Evolutionary conservation across 2,888 invertebrate genomes (phyloP), one percentile per base, ranked within the genome.

Genomic region (Scelioninae gen. 1): DNA sequence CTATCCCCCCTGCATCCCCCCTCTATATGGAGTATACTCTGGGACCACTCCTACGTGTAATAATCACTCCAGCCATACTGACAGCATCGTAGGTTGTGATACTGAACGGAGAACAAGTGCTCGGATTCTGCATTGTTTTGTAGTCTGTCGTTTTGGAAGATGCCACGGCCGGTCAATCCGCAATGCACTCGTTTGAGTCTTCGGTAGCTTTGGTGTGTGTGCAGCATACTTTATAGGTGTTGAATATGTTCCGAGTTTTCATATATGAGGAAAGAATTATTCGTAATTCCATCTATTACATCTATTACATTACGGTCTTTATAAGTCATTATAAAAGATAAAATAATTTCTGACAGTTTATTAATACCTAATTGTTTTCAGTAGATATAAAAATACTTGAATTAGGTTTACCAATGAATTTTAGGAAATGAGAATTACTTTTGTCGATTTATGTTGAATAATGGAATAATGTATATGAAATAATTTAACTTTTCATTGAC

Each of bases 21-120:
- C 74, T 63, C 56, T 72, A 31, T 49, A 40, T 66, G 43, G 43
- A 72, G 72, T 66, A 69, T 69, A 23, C 74, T 72, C 49, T n/a
- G 72, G 68, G 74, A 76, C 80, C 82, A 78, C 85, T 84, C 85
- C 82, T 84, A 84, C 84, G 85, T 85, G 81, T 82, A 88, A 90
- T 90, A 85, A 87, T 89, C 87, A 69, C 78, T 84, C 79, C 74
- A 86, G 85, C 86, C 85, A 82, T 84, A 75, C 74, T 77, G 81
- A 87, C 84, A 84, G 82, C 80, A 83, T 85, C 79, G 83, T 69
- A 78, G 84, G 86, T 87, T 86, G 85, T 85, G 87, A 85, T 85
- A 80, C 78, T 84, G 69, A 62, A 72, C 68, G 38, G 68, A 82
- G 58, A 69, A 65, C 75, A 62, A 76, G 56, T 83, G 75, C 63